Percentiles rank a stretch among this genome's conserved stretches.
phyloP scores from a whole-genome alignment of 2,797 vertebrate genomes.

The Pristis pectinata region DNA sequence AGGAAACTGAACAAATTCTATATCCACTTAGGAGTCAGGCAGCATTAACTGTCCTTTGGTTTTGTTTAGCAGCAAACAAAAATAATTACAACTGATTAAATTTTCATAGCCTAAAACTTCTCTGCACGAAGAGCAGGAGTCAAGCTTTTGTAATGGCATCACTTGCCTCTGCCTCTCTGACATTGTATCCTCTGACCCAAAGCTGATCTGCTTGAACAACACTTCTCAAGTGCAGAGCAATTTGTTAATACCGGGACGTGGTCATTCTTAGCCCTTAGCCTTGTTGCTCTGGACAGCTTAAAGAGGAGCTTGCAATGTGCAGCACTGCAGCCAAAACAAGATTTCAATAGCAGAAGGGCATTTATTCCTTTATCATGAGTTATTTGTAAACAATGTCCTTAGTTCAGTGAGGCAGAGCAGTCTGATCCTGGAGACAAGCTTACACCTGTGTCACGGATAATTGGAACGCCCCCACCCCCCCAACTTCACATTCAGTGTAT shows the following conservation, averaged over 20 bases:
- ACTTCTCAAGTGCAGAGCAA: not conserved
- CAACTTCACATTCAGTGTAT: not conserved
- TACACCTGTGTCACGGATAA: constrained; percentile 35
- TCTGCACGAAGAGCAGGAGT: not conserved
- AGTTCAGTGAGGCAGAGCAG: constrained; percentile 17
- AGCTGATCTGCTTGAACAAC: not conserved
- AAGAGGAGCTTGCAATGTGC: not conserved
- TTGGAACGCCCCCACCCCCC: not conserved
- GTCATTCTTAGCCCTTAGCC: not conserved
- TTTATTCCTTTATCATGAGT: constrained; percentile 27
- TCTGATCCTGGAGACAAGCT: constrained; percentile 30
- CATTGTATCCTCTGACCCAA: not conserved
- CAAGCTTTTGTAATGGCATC: constrained; percentile 13
- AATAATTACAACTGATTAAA: constrained; percentile 28
- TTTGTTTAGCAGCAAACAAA: constrained; percentile 29
- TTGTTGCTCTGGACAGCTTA: not conserved
- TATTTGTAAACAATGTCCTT: constrained; percentile 30
- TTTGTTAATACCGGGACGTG: not conserved
- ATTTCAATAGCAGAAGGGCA: not conserved
- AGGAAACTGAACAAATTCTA: not conserved
- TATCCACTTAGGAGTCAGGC: not conserved
- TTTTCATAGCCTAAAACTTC: constrained; percentile 3
- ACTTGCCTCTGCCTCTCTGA: not conserved
- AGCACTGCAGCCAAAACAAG: not conserved
- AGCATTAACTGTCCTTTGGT: not conserved